Base-by-base conservation (phyloP, 2,113 vertebrate species). In the Cephalopterus ornatus region DNA sequence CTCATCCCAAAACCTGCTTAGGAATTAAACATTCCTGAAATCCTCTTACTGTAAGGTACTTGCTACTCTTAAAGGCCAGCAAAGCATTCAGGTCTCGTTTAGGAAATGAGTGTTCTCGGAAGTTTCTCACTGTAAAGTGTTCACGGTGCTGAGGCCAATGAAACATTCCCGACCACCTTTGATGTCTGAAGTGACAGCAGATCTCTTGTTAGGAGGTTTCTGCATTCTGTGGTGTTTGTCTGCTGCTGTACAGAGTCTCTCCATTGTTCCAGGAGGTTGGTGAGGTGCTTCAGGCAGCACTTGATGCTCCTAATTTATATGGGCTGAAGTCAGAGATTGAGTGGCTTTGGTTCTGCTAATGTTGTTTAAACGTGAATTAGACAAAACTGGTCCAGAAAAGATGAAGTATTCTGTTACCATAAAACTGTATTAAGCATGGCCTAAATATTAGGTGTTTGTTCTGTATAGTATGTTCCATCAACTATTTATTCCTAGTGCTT, bases 381-480 rank as follows among this genome's bases (percentile, higher is more conserved):
- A 95, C 61, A 94, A 80, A 96, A 92, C 83, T 85, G 75, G 82
- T 96, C 93, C 91, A 94, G 92, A 93, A 93, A 92, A 96, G 77
- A 83, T 78, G 22, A 97, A 96, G 83, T 97, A 76, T 97, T 97
- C 89, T 80, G 56, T 95, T 97, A 93, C 80, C 95, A 93, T 96
- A 90, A 96, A 97, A 93, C 89, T 97, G 93, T 97, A 90, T 97
- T 96, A 96, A 97, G 98, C 98, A 98, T 97, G 98, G 96, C 97
- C 97, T 97, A 97, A 97, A 78, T 97, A 96, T 94, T 97, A 95
- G 94, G 95, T 98, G 86, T 98, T 82, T 97, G 93, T 96, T 98
- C 97, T 98, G 95, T 98, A 92, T 85, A 88, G 79, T 97, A 87
- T 79, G 95, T 97, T 96, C 96, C 97, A 98, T 96, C 96, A 66